Percentiles rank a stretch among this genome's conserved stretches.
Conservation (phyloP, 2,888 invertebrate genomes). For the Heliconius sara region DNA sequence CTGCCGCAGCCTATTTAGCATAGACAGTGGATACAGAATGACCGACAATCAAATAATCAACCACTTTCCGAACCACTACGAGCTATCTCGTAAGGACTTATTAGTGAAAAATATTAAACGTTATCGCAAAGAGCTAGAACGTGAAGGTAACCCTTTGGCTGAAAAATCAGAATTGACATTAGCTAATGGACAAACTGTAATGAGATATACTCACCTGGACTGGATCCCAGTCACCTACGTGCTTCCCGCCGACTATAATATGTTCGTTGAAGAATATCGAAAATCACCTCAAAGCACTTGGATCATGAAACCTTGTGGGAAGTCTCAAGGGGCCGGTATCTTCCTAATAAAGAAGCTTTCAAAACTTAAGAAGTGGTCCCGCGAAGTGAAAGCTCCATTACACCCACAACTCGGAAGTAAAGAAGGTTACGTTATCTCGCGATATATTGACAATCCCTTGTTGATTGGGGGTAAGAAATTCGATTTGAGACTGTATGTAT, state of each 20-base stretch:
- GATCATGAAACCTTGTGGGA: constrained; percentile 99
- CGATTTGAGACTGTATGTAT: constrained; percentile 94
- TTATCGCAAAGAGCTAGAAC: constrained; percentile 95
- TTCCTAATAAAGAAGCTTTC: constrained; percentile 97
- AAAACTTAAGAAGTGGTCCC: constrained; percentile 95
- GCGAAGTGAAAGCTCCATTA: constrained; percentile 86
- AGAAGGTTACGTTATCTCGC: constrained; percentile 98
- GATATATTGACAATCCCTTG: constrained; percentile 97
- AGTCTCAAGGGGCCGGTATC: constrained; percentile 96
- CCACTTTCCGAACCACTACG: constrained; percentile 98
- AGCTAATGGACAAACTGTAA: constrained; percentile 85
- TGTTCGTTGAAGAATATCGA: constrained; percentile 98
- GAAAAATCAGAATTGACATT: constrained; percentile 85
- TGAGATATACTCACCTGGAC: constrained; percentile 92
- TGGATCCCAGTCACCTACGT: constrained; percentile 98
- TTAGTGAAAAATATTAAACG: constrained; percentile 98
- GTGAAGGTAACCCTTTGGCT: constrained; percentile 93
- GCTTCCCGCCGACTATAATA: constrained; percentile 97
- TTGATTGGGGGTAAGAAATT: constrained; percentile 99
- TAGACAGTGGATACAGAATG: constrained; percentile 2
- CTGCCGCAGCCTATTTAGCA: background rate
- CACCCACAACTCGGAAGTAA: constrained; percentile 90
- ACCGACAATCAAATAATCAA: constrained; percentile 93
- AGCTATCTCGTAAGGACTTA: constrained; percentile 97
- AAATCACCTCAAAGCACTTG: constrained; percentile 97